Evolutionary conservation across 2,888 invertebrate species (phyloP).

Genomic region (Archips crataeganus): DNA sequence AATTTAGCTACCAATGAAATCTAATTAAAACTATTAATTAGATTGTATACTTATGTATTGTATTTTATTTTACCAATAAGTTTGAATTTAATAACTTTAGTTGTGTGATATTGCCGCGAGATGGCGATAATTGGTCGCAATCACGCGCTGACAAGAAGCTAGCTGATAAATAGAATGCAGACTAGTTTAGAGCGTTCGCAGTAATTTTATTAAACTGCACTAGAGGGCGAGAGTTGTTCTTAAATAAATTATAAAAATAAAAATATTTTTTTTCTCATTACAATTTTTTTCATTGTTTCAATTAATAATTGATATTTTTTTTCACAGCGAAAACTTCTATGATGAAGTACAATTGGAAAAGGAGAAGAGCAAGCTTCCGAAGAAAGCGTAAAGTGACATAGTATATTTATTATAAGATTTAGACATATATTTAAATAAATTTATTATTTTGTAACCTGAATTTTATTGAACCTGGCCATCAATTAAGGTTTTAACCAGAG

Average conservation of each 20-base stretch:
- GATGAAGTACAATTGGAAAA: conserved; percentile 83
- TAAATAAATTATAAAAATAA: too few species aligned
- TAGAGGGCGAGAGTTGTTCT: not conserved
- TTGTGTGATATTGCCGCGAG: not conserved
- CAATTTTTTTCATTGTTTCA: not conserved
- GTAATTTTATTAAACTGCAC: not conserved
- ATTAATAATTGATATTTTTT: conserved; percentile 44
- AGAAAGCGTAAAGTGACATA: conserved; percentile 74
- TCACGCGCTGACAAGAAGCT: not conserved
- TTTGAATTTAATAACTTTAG: not conserved
- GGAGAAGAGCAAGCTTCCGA: conserved; percentile 77
- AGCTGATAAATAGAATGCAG: not conserved
- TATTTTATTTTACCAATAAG: not conserved
- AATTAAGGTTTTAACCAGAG: not conserved
- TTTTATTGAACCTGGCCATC: not conserved
- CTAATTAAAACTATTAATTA: not conserved
- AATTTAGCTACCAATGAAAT: too few species aligned
- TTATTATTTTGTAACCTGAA: conserved; percentile 5
- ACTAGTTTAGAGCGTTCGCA: not conserved
- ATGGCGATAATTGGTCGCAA: not conserved
- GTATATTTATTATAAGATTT: conserved; percentile 36
- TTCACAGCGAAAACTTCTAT: conserved; percentile 89
- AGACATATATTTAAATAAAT: conserved; percentile 43
- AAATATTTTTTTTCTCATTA: too few species aligned
- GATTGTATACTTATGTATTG: too few species aligned